Evolutionary conservation across 2,797 vertebrate species (phyloP).

Genomic region (Sciurus carolinensis): DNA sequence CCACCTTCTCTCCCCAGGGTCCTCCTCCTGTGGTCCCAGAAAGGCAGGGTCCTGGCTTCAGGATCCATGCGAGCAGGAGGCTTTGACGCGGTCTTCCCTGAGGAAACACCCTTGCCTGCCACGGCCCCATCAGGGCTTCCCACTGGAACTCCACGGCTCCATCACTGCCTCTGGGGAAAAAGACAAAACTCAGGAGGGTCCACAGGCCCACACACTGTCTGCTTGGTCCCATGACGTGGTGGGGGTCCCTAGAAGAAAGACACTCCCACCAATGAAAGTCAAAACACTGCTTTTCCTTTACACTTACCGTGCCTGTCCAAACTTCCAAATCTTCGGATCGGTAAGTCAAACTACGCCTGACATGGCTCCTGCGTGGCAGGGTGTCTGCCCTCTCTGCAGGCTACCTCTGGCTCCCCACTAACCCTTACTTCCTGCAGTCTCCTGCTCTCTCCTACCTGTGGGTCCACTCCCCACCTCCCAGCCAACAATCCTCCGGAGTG

Average conservation of each 20-base stretch:
- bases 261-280: background rate
- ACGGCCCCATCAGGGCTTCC: background rate
- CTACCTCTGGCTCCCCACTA: background rate
- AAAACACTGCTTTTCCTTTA: background rate
- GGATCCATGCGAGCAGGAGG: background rate
- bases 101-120: background rate
- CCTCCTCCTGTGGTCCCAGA: background rate
- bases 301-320: background rate
- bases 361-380: background rate
- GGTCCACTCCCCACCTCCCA: background rate
- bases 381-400: background rate
- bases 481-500: background rate
- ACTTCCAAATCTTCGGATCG: conserved; percentile 5
- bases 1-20: background rate
- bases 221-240: background rate
- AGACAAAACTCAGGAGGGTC: background rate
- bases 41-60: background rate
- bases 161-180: background rate
- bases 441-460: background rate
- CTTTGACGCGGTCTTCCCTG: background rate
- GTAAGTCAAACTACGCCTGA: background rate
- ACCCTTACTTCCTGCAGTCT: background rate
- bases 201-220: background rate
- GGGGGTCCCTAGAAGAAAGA: background rate
- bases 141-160: background rate